Evolutionary conservation across 2,113 vertebrate genomes (phyloP), one percentile per base, ranked within the genome.

Genomic region (Toxostoma redivivum): DNA sequence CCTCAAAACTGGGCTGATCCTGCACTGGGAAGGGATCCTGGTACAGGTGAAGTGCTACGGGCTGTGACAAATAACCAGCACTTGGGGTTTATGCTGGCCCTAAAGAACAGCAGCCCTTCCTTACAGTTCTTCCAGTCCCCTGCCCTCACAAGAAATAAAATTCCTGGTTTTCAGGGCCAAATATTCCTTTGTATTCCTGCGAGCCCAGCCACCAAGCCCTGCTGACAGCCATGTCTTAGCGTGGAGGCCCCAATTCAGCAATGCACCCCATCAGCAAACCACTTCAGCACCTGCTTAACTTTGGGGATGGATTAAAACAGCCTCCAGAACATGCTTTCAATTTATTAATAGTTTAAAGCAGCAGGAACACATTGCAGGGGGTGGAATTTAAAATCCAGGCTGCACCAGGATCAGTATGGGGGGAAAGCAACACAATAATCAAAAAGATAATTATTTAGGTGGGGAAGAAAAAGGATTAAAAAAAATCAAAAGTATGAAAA

Each of bases 261-360:
- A 12, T 28, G 80, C 11, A 62, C 88, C 92, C 88, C 87, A 51
- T 42, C 90, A 95, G 51, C 81, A 90, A 92, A 92, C 15, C 90
- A 71, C 76, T 76, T 86, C 92, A 94, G 82, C 94, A 95, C 93
- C 86, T 83, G 96, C 95, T 96, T 85, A 76, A 84, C 81, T 91
- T 82, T n/a, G 71, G 85, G 79, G 60, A 65, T 69, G 72, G 44
- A 74, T 79, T 89, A 86, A 89, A 91, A 45, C 2, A 4, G 40
- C 80, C 73, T 94, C 77, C 48, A 23, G 81, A 94, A 89, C 73
- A 38, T 17, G 51, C 67, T 95, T 94, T 79, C 91, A 53, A 91
- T 88, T 94, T 96, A 92, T 95, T 83, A 91, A 94, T 84, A 81
- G 86, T 79, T 89, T 73, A 74, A 89, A 84, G 47, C 54, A 80